Evolutionary conservation across 2,797 vertebrate species (phyloP).

Genomic region (Acanthiza pusilla): DNA sequence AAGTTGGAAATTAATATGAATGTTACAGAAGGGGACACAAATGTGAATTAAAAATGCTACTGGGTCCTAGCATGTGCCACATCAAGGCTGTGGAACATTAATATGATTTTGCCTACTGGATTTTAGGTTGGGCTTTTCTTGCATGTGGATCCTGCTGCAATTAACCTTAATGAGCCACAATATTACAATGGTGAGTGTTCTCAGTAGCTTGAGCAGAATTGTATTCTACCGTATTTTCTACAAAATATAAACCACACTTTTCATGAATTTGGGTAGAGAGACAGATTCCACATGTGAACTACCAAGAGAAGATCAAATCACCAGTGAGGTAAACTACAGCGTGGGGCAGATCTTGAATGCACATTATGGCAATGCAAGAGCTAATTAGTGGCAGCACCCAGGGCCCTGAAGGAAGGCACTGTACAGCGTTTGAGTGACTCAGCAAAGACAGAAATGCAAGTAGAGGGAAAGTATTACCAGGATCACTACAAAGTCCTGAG

Average conservation of each 20-base stretch:
- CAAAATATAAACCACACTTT: not conserved
- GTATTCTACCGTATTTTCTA: not conserved
- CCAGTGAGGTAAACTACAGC: not conserved
- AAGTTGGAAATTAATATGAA: not conserved
- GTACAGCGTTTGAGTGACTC: not conserved
- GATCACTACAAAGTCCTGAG: not conserved
- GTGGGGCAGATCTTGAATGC: not conserved
- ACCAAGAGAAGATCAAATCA: slow-evolving; percentile 10
- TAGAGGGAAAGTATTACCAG: not conserved
- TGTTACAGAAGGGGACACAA: not conserved
- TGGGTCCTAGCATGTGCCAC: not conserved
- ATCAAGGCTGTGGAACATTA: not conserved
- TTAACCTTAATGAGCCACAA: not conserved
- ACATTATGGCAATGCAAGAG: not conserved
- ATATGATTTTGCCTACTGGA: not conserved
- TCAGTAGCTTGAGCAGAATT: not conserved
- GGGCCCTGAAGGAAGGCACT: not conserved
- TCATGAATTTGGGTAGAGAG: not conserved
- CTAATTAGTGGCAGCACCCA: not conserved
- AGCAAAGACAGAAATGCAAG: not conserved
- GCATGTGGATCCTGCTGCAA: not conserved
- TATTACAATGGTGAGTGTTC: not conserved
- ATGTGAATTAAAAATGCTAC: not conserved
- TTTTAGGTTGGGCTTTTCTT: not conserved
- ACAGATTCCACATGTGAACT: not conserved